Evolutionary conservation across 2,888 invertebrate species (phyloP).

Genomic region (Camptogramma bilineatum): DNA sequence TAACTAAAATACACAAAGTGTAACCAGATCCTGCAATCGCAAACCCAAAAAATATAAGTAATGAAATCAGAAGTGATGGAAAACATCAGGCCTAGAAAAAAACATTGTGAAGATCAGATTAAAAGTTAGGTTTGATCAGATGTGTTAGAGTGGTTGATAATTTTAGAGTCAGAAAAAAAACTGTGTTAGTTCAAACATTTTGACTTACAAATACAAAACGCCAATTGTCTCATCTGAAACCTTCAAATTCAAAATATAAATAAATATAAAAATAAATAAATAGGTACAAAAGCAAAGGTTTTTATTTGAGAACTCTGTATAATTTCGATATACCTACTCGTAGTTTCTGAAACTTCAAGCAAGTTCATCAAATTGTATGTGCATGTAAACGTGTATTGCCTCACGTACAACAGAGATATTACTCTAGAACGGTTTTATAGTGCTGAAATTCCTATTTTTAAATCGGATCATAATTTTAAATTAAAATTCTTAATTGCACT

Average conservation of each 20-base stretch:
- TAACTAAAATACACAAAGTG: not conserved
- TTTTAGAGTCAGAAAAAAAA: slow-evolving; percentile 22
- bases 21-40: not conserved
- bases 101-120: slow-evolving; percentile 11
- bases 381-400: too few species aligned
- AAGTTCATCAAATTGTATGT: too few species aligned
- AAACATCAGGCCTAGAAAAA: slow-evolving; percentile 7
- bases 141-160: slow-evolving; percentile 13
- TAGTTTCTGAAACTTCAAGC: too few species aligned
- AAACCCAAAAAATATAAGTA: not conserved
- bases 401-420: too few species aligned
- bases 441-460: too few species aligned
- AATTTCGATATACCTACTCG: too few species aligned
- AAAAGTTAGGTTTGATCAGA: slow-evolving; percentile 30
- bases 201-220: slow-evolving; percentile 33
- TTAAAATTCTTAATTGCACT: too few species aligned
- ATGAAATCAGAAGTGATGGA: slow-evolving; percentile 17
- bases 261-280: not conserved
- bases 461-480: too few species aligned
- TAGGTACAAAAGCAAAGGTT: not conserved
- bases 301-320: not conserved
- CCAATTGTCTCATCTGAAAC: slow-evolving; percentile 42
- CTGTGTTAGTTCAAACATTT: slow-evolving; percentile 30
- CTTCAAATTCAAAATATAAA: slow-evolving; percentile 21
- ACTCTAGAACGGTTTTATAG: too few species aligned